Percentiles rank a stretch among this genome's conserved stretches.
Evolutionary conservation across 1,140 invertebrate species (phyloP).

Genomic region (Hydropsyche tenuis): DNA sequence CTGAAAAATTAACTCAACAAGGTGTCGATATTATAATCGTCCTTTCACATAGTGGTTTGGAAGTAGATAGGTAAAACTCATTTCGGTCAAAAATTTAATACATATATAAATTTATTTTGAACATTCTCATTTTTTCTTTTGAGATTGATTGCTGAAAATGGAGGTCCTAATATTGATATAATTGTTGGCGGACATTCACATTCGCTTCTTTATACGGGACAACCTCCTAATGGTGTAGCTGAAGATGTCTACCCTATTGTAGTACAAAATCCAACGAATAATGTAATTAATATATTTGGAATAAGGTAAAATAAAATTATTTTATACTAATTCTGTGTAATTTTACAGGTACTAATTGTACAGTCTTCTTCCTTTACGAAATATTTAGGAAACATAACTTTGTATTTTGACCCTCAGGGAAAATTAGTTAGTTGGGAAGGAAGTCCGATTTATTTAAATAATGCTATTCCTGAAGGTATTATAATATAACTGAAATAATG

Average conservation of each 20-base stretch:
- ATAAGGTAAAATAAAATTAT: too few species aligned
- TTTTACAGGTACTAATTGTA: constrained; percentile 69
- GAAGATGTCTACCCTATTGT: constrained; percentile 69
- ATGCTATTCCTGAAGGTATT: constrained; percentile 68
- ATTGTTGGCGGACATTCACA: constrained; percentile 91
- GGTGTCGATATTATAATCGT: constrained; percentile 80
- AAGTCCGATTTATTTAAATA: constrained; percentile 77
- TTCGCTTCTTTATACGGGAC: constrained; percentile 73
- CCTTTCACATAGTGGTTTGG: constrained; percentile 78
- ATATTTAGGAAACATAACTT: constrained; percentile 76
- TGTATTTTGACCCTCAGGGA: constrained; percentile 77
- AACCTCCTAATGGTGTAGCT: constrained; percentile 61
- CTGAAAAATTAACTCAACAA: constrained; percentile 64
- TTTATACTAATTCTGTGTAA: background rate
- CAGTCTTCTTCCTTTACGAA: constrained; percentile 74
- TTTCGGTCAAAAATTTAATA: too few species aligned
- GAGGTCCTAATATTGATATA: constrained; percentile 72
- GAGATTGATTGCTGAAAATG: constrained; percentile 69
- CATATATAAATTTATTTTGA: too few species aligned
- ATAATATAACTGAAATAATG: constrained; percentile 25
- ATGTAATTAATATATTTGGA: constrained; percentile 28
- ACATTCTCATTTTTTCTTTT: too few species aligned
- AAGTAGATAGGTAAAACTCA: constrained; percentile 69
- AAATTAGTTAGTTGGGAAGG: constrained; percentile 73
- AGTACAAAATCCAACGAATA: constrained; percentile 54